Evolutionary conservation across 1,140 invertebrate genomes (phyloP), one percentile per base, ranked within the genome.

Genomic region (Rhagoletis zephyria): DNA sequence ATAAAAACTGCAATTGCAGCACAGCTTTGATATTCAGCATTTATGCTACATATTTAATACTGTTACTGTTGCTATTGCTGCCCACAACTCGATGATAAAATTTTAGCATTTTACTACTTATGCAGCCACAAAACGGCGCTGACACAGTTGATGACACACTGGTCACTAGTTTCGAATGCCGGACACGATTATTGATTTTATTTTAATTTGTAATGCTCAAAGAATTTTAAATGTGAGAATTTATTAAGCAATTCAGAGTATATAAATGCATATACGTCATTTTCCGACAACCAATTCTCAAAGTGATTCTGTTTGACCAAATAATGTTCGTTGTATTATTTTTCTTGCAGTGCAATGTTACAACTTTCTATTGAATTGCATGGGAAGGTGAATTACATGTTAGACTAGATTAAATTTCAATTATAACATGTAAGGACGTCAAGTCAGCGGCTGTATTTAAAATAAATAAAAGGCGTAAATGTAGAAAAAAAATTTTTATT

Each of bases 211-310:
- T 81, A 19, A 56, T 81, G 74, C 56, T 7, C 70, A 19, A 81
- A 56, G 45, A 81, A 81, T 81, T 81, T 81, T 56, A 56, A 81
- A 30, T 81, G n/a, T 81, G 12, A 48, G n/a, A 56, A 81, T 81
- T 81, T 30, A 56, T 81, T 7, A 30, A 59, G 45, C 14, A 81
- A 56, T 81, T 14, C 30, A 30, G 12, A 63, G 61, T 16, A n/a
- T 30, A 30, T 30, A 30, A 30, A 30, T 30, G 30, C 30, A 30
- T 30, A 30, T 30, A 30, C 30, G 30, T 30, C 30, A 30, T 30
- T 30, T 30, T 30, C 30, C 30, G 30, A 30, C 30, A 30, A 30
- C 30, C 5, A 63, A 63, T 63, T 14, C n/a, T 16, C 2, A 16
- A 63, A n/a, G n/a, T 4, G 16, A 63, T 63, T 63, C 12, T 7